phyloP scores from a whole-genome alignment of 2,113 vertebrate species.

The Paracanthobrama guichenoti region DNA sequence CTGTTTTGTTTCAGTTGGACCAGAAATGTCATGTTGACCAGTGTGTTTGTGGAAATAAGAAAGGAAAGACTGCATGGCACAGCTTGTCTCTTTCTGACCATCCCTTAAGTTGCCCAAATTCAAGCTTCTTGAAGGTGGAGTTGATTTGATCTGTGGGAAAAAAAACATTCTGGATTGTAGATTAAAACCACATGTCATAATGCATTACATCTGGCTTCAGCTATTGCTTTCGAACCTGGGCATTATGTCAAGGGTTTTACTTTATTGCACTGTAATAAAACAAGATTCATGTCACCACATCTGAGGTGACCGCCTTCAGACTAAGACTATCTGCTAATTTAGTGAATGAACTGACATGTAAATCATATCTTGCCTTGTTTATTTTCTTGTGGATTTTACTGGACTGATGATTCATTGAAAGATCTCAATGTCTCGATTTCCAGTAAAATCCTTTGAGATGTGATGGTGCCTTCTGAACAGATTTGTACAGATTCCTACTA shows the following conservation, averaged over 20 bases:
- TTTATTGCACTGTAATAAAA: constrained; percentile 27
- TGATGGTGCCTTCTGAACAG: background rate
- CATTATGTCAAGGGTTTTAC: constrained; percentile 1
- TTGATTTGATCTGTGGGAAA: constrained; percentile 17
- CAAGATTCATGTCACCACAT: constrained; percentile 39
- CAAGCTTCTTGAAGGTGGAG: background rate
- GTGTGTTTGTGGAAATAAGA: constrained; percentile 39
- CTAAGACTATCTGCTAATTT: background rate
- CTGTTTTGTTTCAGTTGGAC: constrained; percentile 57
- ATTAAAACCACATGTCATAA: constrained; percentile 51
- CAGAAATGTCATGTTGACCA: constrained; percentile 23
- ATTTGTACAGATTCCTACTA: background rate
- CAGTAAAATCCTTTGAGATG: constrained; percentile 1
- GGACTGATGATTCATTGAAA: background rate
- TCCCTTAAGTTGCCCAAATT: background rate
- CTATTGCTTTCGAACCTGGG: constrained; percentile 5
- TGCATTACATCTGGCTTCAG: constrained; percentile 22
- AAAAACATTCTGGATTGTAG: constrained; percentile 1
- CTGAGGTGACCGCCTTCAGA: constrained; percentile 2
- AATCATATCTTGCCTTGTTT: constrained; percentile 6
- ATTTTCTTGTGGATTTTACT: background rate
- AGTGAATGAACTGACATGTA: background rate
- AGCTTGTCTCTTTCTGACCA: background rate
- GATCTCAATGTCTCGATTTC: background rate
- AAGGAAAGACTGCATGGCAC: constrained; percentile 28